Evolutionary conservation across 2,113 vertebrate genomes (phyloP).

Genomic region (Bucco capensis): DNA sequence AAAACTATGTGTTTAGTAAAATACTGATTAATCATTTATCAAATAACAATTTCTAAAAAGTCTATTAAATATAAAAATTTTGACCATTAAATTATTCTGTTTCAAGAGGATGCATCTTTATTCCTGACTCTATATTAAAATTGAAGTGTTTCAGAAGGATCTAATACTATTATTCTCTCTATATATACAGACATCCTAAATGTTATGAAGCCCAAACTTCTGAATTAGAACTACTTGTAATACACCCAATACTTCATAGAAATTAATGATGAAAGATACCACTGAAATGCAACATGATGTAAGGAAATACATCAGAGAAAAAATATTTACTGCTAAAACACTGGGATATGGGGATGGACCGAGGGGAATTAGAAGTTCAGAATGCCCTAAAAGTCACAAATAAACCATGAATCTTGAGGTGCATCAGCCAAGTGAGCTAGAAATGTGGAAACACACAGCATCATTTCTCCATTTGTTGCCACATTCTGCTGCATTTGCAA

Average conservation of each 20-base stretch:
- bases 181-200: not conserved
- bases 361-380: not conserved
- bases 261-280: not conserved
- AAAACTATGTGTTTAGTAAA: not conserved
- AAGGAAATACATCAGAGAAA: not conserved
- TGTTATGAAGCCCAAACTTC: not conserved
- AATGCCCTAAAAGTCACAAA: not conserved
- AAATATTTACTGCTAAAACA: not conserved
- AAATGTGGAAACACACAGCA: not conserved
- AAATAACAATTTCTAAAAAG: not conserved
- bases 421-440: not conserved
- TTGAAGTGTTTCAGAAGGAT: not conserved
- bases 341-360: not conserved
- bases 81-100: not conserved
- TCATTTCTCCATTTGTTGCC: not conserved
- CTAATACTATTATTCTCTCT: too few relatives aligned
- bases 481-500: not conserved
- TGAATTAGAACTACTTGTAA: not conserved
- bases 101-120: not conserved
- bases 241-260: not conserved
- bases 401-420: not conserved
- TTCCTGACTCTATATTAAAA: not conserved
- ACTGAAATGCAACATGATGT: not conserved
- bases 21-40: not conserved
- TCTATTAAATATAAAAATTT: not conserved